A percentile compares a stretch with the other conserved stretches of the same genome.
phyloP scores from a whole-genome alignment of 2,888 invertebrate species.

The Diplazon laetatorius region DNA sequence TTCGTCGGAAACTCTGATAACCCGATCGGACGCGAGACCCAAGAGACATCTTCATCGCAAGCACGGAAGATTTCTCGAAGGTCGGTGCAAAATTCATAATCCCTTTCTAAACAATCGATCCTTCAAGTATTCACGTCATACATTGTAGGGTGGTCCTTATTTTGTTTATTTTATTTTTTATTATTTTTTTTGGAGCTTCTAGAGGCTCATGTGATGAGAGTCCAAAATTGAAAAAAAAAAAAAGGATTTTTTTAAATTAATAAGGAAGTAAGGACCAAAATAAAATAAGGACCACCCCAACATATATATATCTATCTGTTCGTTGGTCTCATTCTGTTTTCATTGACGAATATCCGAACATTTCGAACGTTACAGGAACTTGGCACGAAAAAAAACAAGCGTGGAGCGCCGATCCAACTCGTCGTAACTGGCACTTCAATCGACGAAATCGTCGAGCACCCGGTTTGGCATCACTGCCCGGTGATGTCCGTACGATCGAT shows the following conservation, averaged over 20 bases:
- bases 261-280: too few species aligned
- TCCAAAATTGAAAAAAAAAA: too few species aligned
- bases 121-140: neutral
- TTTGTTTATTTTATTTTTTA: too few species aligned
- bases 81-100: slow-evolving; percentile 64
- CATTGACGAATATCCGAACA: neutral
- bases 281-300: too few species aligned
- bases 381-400: slow-evolving; percentile 86
- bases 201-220: too few species aligned
- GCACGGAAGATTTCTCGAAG: slow-evolving; percentile 69
- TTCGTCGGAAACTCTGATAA: slow-evolving; percentile 78
- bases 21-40: slow-evolving; percentile 75
- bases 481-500: slow-evolving; percentile 74
- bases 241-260: too few species aligned
- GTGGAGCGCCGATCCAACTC: slow-evolving; percentile 91
- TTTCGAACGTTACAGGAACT: slow-evolving; percentile 67
- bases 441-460: slow-evolving; percentile 84
- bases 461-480: slow-evolving; percentile 78
- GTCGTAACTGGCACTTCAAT: slow-evolving; percentile 88
- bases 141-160: too few species aligned
- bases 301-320: too few species aligned
- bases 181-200: too few species aligned
- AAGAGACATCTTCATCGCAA: slow-evolving; percentile 77
- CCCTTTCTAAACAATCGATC: too few species aligned
- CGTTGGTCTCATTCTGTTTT: too few species aligned